These are phyloP conservation scores for Oxycera nigricornis DNA, from an alignment of 2,888 invertebrate genomes.

Conservation along the genomic window DNA sequence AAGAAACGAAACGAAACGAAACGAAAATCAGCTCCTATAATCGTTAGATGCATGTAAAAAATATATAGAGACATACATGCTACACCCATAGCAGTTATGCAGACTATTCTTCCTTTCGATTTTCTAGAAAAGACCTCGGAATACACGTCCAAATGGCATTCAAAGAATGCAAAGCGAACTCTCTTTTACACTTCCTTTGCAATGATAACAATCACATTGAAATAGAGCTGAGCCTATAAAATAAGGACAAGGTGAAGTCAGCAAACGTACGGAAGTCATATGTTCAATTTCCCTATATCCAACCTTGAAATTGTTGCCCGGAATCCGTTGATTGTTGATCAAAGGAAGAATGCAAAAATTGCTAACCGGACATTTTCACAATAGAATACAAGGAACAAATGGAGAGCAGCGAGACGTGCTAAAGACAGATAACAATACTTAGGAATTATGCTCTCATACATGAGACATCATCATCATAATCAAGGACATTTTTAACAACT, in stretches of 20 bases:
- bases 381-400: not conserved
- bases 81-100: not conserved
- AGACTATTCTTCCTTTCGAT: not conserved
- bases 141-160: conserved; percentile 29
- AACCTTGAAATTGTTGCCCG: conserved; percentile 19
- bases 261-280: conserved; percentile 26
- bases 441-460: conserved; percentile 14
- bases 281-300: conserved; percentile 31
- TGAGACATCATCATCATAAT: conserved; percentile 30
- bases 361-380: conserved; percentile 7
- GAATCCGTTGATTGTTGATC: conserved; percentile 32
- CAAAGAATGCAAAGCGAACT: conserved; percentile 32
- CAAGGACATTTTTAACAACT: conserved; percentile 36
- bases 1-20: conserved; percentile 15
- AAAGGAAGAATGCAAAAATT: conserved; percentile 7
- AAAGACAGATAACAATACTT: conserved; percentile 18
- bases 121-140: conserved; percentile 4
- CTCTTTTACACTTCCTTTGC: conserved; percentile 23
- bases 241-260: conserved; percentile 36
- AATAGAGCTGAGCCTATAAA: conserved; percentile 5
- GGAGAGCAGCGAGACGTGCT: not conserved
- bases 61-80: not conserved
- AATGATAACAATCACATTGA: conserved; percentile 33
- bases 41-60: not conserved
- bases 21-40: conserved; percentile 7